phyloP scores from a whole-genome alignment of 2,113 vertebrate species.

The Bufo bufo region DNA sequence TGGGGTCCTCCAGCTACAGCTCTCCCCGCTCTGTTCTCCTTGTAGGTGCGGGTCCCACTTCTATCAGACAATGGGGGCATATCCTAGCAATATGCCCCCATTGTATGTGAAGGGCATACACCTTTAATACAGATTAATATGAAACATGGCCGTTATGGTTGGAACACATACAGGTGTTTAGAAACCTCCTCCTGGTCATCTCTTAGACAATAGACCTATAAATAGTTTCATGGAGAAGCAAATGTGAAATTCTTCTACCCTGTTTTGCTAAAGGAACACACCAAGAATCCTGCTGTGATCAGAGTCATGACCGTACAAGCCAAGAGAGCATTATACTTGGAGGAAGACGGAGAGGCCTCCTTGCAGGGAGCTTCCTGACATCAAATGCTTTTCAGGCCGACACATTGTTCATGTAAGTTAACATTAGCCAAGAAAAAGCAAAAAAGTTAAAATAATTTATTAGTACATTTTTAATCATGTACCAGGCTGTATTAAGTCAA shows the following conservation, averaged over 20 bases:
- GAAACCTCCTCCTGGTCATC: neutral
- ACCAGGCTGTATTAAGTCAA: neutral
- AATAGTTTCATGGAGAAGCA: neutral
- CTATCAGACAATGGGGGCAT: no score
- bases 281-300: constrained; percentile 33
- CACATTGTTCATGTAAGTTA: neutral
- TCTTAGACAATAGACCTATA: neutral
- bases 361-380: constrained; percentile 21
- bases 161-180: neutral
- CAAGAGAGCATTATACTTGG: neutral
- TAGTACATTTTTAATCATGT: neutral
- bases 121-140: no score
- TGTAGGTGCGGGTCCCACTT: no score
- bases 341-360: constrained; percentile 39
- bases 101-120: no score
- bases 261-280: constrained; percentile 30
- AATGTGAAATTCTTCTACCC: neutral
- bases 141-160: neutral
- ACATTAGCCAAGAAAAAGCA: neutral
- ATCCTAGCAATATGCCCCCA: no score
- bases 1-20: no score
- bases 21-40: no score
- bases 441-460: neutral
- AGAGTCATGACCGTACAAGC: neutral
- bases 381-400: constrained; percentile 15